phyloP scores from a whole-genome alignment of 2,888 invertebrate species.

The Lasius platythorax region DNA sequence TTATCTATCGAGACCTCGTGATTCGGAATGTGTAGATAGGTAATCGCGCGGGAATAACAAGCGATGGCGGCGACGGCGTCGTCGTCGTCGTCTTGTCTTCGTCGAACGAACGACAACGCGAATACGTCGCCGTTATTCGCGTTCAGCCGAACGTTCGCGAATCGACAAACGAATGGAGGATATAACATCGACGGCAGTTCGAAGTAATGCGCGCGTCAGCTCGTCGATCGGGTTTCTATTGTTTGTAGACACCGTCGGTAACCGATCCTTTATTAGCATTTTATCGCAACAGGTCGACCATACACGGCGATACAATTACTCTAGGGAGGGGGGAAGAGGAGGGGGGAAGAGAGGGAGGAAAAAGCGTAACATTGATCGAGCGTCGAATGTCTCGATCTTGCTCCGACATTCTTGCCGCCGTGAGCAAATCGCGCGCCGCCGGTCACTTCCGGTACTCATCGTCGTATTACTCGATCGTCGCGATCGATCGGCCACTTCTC shows the following conservation, averaged over 20 bases:
- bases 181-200: conserved; percentile 26
- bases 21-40: conserved; percentile 79
- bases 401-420: background rate
- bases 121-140: conserved; percentile 59
- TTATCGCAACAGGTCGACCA: conserved; percentile 43
- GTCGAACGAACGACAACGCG: conserved; percentile 55
- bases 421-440: background rate
- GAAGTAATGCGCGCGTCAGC: conserved; percentile 56
- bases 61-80: conserved; percentile 8
- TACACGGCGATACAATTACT: conserved; percentile 23
- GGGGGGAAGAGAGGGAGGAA: background rate
- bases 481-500: conserved; percentile 15
- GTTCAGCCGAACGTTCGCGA: conserved; percentile 46
- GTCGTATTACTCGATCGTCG: conserved; percentile 20
- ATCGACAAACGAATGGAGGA: background rate
- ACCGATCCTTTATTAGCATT: conserved; percentile 42
- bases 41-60: conserved; percentile 76
- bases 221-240: conserved; percentile 34
- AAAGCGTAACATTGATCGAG: conserved; percentile 16
- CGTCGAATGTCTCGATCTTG: conserved; percentile 8
- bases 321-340: background rate
- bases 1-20: conserved; percentile 82
- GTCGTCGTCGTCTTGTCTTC: conserved; percentile 56
- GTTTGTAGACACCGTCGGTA: conserved; percentile 19
- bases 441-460: conserved; percentile 36